Conservation (phyloP, 2,888 invertebrate genomes). For the Orthosia cruda region DNA sequence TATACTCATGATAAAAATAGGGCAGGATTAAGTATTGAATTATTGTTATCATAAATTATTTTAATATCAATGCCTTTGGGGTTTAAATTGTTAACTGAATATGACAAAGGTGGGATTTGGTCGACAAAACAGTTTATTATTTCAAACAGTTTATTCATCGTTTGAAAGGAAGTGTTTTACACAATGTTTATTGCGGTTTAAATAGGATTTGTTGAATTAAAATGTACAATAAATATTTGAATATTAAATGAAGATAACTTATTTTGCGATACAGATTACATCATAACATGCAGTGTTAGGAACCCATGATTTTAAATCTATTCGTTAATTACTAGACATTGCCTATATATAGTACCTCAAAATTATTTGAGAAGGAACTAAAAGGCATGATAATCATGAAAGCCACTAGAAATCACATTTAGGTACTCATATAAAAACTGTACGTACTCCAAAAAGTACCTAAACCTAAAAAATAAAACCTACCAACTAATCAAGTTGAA, state of each 20-base stretch:
- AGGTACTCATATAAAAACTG: neutral
- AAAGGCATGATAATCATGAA: neutral
- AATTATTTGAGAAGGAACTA: neutral
- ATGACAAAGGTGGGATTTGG: constrained; percentile 75
- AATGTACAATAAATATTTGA: neutral
- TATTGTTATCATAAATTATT: constrained; percentile 79
- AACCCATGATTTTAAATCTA: neutral
- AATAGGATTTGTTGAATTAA: neutral
- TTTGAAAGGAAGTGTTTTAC: constrained; percentile 34
- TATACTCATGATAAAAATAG: constrained; percentile 59
- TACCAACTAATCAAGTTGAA: constrained; percentile 28
- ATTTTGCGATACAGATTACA: neutral
- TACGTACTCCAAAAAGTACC: neutral
- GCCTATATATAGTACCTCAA: neutral
- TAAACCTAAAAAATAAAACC: constrained; percentile 33
- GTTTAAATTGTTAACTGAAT: constrained; percentile 72
- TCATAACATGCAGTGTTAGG: too few relatives aligned
- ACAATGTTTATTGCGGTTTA: constrained; percentile 34
- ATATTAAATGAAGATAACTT: neutral
- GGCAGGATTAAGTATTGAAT: constrained; percentile 76
- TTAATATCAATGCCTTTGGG: constrained; percentile 73
- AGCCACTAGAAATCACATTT: neutral
- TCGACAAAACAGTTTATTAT: constrained; percentile 70
- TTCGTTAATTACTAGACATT: neutral
- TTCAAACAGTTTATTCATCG: constrained; percentile 44